Conservation (phyloP, 1,140 invertebrate species). For the Lepidostoma basale region DNA sequence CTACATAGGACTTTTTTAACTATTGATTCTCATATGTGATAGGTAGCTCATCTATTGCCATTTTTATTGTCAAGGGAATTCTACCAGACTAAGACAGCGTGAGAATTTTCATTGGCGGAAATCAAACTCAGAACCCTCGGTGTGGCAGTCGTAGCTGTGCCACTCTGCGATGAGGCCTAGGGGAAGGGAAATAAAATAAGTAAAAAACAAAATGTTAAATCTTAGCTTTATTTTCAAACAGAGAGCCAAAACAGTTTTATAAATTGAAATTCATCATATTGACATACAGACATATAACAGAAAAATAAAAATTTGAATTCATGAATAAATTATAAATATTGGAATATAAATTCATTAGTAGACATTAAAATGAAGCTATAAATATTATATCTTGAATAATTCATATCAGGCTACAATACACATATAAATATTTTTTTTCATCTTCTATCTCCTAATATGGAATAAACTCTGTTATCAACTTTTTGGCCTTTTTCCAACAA, state of each 20-base stretch:
- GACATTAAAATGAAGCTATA: not conserved
- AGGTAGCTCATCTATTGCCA: too few relatives aligned
- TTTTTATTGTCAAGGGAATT: too few relatives aligned
- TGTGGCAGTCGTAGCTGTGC: too few relatives aligned
- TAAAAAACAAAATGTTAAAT: not conserved
- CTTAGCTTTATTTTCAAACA: conserved; percentile 28
- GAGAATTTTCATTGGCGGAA: too few relatives aligned
- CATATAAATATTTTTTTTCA: conserved; percentile 28
- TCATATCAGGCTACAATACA: not conserved
- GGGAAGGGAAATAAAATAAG: not conserved
- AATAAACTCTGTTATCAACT: conserved; percentile 22
- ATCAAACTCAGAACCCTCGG: too few relatives aligned
- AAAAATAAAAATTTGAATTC: not conserved
- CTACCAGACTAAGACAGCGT: too few relatives aligned
- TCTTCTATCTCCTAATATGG: conserved; percentile 16
- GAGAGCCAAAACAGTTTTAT: conserved; percentile 16
- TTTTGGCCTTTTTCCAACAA: conserved; percentile 21
- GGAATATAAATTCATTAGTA: not conserved
- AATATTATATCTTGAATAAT: not conserved
- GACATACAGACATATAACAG: not conserved
- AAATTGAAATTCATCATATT: not conserved
- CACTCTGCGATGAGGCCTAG: too few relatives aligned
- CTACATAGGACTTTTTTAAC: too few relatives aligned
- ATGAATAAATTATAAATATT: not conserved
- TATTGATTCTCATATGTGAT: too few relatives aligned